Evolutionary conservation across 2,113 vertebrate species (phyloP), one percentile per base, ranked within the genome.

Genomic region (Sitta europaea): DNA sequence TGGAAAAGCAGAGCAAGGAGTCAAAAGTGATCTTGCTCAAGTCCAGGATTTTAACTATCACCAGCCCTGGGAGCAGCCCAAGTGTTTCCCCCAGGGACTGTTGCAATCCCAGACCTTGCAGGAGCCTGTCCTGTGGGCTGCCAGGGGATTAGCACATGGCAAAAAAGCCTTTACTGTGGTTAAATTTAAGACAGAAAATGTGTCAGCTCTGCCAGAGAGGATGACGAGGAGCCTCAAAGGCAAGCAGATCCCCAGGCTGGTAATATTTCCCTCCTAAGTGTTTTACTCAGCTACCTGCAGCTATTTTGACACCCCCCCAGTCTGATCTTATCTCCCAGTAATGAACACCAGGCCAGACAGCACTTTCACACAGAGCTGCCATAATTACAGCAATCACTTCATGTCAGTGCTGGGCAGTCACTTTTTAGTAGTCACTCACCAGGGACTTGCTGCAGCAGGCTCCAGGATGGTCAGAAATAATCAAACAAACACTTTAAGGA

Each of bases 401-500:
- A 45, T 38, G 48, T n/a, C 57, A 42, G 3, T 62, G 48, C 21
- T 2, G 42, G 48, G 40, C 57, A 57, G 50, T 40, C 73, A 11
- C 40, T 88, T 91, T 18, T 17, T 47, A 74, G 62, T 3, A 47
- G 0, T 15, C 13, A 10, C 6, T 40, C 70, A 29, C 12, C 9
- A 21, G 54, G 18, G 66, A 36, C 17, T 55, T 70, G 28, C 63
- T 88, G 74, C 76, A 72, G 88, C 53, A 82, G 48, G 62, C 54
- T 88, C 67, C 50, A 75, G 90, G 73, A 71, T 54, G 48, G 61
- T 42, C 86, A 94, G 90, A 95, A 95, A 93, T 5, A 76, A 86
- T 65, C 57, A 90, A 90, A 78, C 42, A 73, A 66, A 63, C 55
- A 9, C 84, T 81, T 89, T 12, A 91, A 97, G 96, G 97, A 88